A percentile compares a stretch with the other conserved stretches of the same genome.
These are phyloP conservation scores for Eupithecia abbreviata DNA, from an alignment of 2,888 invertebrate genomes.

Conservation along the genomic window DNA sequence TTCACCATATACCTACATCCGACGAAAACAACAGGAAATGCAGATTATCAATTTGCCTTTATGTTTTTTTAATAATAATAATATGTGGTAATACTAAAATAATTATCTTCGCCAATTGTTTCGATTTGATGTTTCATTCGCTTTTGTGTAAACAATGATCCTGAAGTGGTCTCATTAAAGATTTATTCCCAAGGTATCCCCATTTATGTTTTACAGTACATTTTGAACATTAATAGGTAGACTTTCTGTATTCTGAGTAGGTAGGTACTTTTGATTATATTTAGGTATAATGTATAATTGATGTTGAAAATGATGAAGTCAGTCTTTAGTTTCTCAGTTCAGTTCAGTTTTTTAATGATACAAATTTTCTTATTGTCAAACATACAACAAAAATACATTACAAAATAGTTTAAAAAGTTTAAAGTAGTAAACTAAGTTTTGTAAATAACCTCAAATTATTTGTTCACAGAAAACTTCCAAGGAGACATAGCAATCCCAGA, in stretches of 20 bases:
- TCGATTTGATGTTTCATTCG: neutral
- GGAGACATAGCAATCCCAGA: conserved; percentile 93
- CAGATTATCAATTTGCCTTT: neutral
- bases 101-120: neutral
- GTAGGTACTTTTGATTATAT: too few relatives aligned
- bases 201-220: too few relatives aligned
- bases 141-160: neutral
- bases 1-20: neutral
- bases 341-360: too few relatives aligned
- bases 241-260: too few relatives aligned
- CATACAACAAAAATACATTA: too few relatives aligned
- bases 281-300: too few relatives aligned
- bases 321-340: neutral
- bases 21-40: neutral
- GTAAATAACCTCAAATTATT: neutral
- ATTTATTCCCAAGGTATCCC: neutral
- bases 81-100: too few relatives aligned
- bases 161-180: neutral
- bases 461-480: conserved; percentile 88
- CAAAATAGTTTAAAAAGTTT: too few relatives aligned
- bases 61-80: neutral
- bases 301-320: neutral
- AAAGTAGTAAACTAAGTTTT: neutral
- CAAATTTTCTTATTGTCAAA: too few relatives aligned
- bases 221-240: too few relatives aligned